Base-by-base conservation (phyloP, 2,113 vertebrate genomes). In the Synodontis membranacea region DNA sequence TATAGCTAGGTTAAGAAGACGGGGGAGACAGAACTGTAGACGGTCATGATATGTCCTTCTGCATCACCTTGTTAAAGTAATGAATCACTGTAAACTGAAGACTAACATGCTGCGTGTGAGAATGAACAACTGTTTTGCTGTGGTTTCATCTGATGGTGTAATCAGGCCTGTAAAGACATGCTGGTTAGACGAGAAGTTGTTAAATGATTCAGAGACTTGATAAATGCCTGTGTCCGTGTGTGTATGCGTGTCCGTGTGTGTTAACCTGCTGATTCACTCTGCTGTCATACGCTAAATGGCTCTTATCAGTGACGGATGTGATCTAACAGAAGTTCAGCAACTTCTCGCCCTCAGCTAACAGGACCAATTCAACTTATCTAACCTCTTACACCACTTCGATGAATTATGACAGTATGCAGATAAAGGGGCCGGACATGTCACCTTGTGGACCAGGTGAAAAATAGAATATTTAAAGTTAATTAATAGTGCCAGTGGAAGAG, bases 241-340 rank as follows among this genome's bases (percentile, higher is more conserved):
- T 46, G 70, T 74, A 37, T 72, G 37, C 23, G 42, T 75, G 84
- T 90, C 19, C 7, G 11, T 88, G 87, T 92, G 85, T 92, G 89
- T 91, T 93, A 93, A 76, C 92, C 92, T 91, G 87, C 79, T 86
- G 88, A 92, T 91, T 93, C 89, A 85, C 89, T 90, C 84, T 91
- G 84, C 91, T 87, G 90, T 90, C 87, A 60, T 80, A 87, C 87
- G 83, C 89, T 89, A 86, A 91, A 92, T 89, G 86, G 89, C 89
- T 90, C 90, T 91, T 93, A 94, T 92, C 89, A 85, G 72, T 88
- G 78, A 82, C 78, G 76, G 23, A n/a, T 66, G 80, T 93, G 82
- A 87, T 82, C 56, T 75, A 88, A 86, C 83, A 88, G 88, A 86
- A 88, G 86, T 87, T 90, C 83, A 9, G 89, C 87, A 81, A 83